A percentile compares a stretch with the other conserved stretches of the same genome.
Conservation (phyloP, 2,888 invertebrate species). For the Agrotis puta region DNA sequence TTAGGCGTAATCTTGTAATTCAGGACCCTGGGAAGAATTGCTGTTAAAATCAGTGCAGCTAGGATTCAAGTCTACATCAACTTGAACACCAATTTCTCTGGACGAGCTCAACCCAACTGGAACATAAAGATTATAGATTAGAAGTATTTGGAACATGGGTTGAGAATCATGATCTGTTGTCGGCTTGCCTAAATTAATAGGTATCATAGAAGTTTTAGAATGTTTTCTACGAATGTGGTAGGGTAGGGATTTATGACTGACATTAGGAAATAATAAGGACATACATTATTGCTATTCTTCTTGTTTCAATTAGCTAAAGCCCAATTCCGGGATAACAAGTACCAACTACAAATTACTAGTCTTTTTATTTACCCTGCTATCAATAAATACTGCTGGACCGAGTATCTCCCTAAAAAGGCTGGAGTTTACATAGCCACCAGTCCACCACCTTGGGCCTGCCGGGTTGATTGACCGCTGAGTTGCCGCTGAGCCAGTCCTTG, state of each 20-base stretch:
- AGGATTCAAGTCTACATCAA: too few species aligned
- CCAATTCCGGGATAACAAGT: background rate
- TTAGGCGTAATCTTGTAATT: background rate
- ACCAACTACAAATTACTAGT: background rate
- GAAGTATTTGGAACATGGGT: too few species aligned
- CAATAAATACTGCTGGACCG: slow-evolving; percentile 4
- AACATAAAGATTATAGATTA: too few species aligned
- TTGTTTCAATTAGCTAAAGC: background rate
- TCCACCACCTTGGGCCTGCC: slow-evolving; percentile 46
- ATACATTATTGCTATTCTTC: too few species aligned
- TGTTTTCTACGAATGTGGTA: too few species aligned
- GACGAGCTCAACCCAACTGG: too few species aligned
- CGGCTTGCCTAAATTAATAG: too few species aligned
- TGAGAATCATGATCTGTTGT: too few species aligned
- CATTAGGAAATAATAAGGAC: too few species aligned
- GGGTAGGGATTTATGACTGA: too few species aligned
- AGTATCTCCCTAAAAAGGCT: slow-evolving; percentile 40
- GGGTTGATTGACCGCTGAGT: slow-evolving; percentile 50
- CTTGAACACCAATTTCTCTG: too few species aligned
- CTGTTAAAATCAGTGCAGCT: background rate
- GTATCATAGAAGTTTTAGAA: too few species aligned
- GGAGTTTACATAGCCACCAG: slow-evolving; percentile 37
- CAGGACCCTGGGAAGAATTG: background rate
- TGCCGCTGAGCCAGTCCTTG: slow-evolving; percentile 48
- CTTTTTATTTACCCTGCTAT: slow-evolving; percentile 4